These are phyloP conservation scores for Thalassophryne amazonica DNA, from an alignment of 2,797 vertebrate genomes.

Conservation along the genomic window DNA sequence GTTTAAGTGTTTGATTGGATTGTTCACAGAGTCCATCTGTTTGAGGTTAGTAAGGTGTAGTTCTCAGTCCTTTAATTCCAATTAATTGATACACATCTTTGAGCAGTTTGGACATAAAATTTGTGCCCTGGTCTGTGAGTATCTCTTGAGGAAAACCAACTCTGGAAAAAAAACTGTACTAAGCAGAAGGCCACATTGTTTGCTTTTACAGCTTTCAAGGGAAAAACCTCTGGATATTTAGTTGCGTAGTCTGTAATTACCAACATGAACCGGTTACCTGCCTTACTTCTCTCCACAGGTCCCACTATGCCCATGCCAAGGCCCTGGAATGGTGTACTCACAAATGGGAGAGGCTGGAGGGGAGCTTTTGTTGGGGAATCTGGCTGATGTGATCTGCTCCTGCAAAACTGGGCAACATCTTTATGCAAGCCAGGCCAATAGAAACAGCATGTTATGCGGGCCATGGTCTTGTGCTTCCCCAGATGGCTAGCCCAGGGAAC, in stretches of 20 bases:
- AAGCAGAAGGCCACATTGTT: not conserved
- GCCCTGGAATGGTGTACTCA: not conserved
- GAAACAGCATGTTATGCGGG: not conserved
- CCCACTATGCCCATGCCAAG: constrained; percentile 4
- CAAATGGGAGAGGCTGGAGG: not conserved
- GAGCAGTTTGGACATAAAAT: not conserved
- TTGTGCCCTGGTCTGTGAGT: not conserved
- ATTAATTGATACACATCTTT: not conserved
- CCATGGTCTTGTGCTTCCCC: constrained; percentile 4
- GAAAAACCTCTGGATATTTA: not conserved
- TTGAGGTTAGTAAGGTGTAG: not conserved
- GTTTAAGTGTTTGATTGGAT: not conserved
- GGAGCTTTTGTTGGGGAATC: not conserved
- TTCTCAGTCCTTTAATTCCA: not conserved
- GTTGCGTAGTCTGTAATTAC: constrained; percentile 1
- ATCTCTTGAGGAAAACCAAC: constrained; percentile 3
- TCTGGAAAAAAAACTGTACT: constrained; percentile 7
- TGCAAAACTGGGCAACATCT: constrained; percentile 1
- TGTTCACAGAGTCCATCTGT: not conserved
- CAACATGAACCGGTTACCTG: not conserved
- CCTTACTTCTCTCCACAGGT: not conserved
- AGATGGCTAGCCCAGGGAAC: constrained; percentile 24
- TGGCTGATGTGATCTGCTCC: constrained; percentile 8
- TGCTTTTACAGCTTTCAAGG: not conserved
- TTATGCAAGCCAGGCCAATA: constrained; percentile 1